These are phyloP conservation scores for Toxotes jaculatrix DNA, from an alignment of 2,113 vertebrate genomes.

Conservation along the genomic window DNA sequence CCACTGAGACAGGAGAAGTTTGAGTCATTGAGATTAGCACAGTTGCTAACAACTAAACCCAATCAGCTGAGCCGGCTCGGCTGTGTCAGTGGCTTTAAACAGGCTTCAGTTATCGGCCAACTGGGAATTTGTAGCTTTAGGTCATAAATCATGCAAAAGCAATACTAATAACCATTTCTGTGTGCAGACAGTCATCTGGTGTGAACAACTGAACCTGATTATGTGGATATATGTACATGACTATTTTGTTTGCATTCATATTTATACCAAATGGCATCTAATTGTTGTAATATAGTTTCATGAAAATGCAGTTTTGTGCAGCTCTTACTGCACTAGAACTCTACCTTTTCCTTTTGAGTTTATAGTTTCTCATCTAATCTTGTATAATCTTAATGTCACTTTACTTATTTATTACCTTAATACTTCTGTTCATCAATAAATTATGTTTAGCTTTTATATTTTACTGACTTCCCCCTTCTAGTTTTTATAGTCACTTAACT, in stretches of 20 bases:
- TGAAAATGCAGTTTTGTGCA: background rate
- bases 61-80: constrained; percentile 71
- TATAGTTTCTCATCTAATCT: background rate
- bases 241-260: background rate
- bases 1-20: constrained; percentile 69
- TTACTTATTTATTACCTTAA: no score
- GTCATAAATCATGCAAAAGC: constrained; percentile 6
- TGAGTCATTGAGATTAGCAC: constrained; percentile 64
- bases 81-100: constrained; percentile 43
- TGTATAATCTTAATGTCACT: no score
- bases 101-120: constrained; percentile 38
- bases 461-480: constrained; percentile 6
- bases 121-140: constrained; percentile 50
- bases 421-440: no score
- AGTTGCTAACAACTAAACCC: constrained; percentile 74
- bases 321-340: background rate
- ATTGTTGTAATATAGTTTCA: background rate
- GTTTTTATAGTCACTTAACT: constrained; percentile 17
- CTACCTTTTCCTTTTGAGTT: no score
- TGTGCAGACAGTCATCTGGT: background rate
- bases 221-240: background rate
- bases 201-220: background rate
- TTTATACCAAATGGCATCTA: background rate
- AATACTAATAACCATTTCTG: background rate
- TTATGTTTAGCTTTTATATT: background rate